Conservation (phyloP, 2,113 vertebrate species). For the Calyptommatus sinebrachiatus region DNA sequence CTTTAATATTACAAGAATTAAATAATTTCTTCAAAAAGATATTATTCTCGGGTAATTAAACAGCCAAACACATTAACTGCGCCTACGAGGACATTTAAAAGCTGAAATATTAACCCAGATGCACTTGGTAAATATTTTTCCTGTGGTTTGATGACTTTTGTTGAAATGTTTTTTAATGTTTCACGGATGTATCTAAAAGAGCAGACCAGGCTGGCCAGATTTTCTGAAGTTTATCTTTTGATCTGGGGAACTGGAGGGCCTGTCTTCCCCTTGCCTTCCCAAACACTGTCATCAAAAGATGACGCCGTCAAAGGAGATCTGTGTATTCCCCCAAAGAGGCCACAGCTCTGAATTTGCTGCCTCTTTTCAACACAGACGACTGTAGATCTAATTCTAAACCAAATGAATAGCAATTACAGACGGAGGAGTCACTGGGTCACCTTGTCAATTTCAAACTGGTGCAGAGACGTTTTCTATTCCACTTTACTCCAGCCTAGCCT, state of each 20-base stretch:
- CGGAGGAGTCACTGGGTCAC: neutral
- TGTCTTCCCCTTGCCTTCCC: neutral
- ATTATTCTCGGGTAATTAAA: neutral
- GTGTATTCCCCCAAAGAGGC: neutral
- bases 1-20: neutral
- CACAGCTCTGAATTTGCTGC: conserved; percentile 11
- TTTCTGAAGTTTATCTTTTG: neutral
- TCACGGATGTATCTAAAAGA: neutral
- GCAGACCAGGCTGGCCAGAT: neutral
- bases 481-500: neutral
- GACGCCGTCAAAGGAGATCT: neutral
- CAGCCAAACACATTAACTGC: neutral
- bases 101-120: neutral
- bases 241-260: neutral
- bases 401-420: conserved; percentile 26
- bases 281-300: neutral
- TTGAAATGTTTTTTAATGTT: neutral
- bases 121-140: neutral
- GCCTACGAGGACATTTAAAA: neutral
- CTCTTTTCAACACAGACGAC: neutral
- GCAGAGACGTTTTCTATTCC: neutral
- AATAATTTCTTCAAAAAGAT: neutral
- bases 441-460: conserved; percentile 19
- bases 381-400: conserved; percentile 17
- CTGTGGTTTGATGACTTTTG: neutral